Conservation (phyloP, 2,113 vertebrate genomes). For the Caranx ignobilis region DNA sequence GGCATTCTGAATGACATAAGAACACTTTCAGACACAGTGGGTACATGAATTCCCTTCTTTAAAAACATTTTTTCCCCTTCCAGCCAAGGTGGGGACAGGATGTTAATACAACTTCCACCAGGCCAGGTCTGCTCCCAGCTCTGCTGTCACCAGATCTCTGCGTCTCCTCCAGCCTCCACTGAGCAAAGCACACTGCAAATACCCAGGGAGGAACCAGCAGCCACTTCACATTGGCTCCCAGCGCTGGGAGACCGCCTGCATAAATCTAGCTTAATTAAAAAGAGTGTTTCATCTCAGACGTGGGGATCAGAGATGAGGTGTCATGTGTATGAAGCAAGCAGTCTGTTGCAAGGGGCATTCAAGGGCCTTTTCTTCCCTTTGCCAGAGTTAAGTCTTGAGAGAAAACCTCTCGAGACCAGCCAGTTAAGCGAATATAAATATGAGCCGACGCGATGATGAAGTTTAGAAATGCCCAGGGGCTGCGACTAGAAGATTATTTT, state of each 20-base stretch:
- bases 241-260: slow-evolving; percentile 45
- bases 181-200: slow-evolving; percentile 47
- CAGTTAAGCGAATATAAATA: background rate
- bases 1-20: background rate
- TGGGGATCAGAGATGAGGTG: slow-evolving; percentile 50
- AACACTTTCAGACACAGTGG: background rate
- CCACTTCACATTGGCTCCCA: slow-evolving; percentile 62
- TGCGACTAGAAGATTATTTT: background rate
- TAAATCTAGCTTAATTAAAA: slow-evolving; percentile 70
- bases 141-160: slow-evolving; percentile 29
- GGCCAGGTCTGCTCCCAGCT: slow-evolving; percentile 19
- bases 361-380: background rate
- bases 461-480: background rate
- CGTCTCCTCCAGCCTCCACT: slow-evolving; percentile 39
- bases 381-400: background rate
- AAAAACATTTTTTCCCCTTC: background rate
- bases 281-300: slow-evolving; percentile 61
- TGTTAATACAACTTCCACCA: slow-evolving; percentile 30
- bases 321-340: slow-evolving; percentile 41
- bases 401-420: slow-evolving; percentile 3
- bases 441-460: background rate
- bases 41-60: background rate
- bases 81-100: slow-evolving; percentile 2
- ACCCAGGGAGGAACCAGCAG: slow-evolving; percentile 59
- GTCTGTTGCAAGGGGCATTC: slow-evolving; percentile 32